Percentiles rank a stretch among this genome's conserved stretches.
These are phyloP conservation scores for Helicolenus hilgendorfi DNA, from an alignment of 2,797 vertebrate species.

Conservation along the genomic window DNA sequence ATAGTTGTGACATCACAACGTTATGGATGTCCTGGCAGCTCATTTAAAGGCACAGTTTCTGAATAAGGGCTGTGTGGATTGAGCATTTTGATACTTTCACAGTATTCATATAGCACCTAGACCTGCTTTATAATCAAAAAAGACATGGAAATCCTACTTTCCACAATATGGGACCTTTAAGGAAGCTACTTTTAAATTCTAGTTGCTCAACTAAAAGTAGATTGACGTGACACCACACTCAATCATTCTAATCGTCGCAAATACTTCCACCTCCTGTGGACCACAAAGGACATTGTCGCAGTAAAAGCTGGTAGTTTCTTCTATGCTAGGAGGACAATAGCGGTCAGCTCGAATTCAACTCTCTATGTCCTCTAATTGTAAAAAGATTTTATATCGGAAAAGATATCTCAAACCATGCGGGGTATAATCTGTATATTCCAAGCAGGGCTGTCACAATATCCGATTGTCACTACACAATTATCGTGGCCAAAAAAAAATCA, in stretches of 20 bases:
- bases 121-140: no score
- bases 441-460: neutral
- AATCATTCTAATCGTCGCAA: neutral
- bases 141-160: no score
- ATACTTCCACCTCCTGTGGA: neutral
- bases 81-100: no score
- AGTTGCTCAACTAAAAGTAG: constrained; percentile 2
- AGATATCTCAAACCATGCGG: neutral
- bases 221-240: neutral
- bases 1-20: no score
- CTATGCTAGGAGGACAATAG: neutral
- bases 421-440: neutral
- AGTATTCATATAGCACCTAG: no score
- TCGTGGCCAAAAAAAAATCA: no score
- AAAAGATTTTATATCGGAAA: neutral
- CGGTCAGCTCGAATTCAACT: neutral
- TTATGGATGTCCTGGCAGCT: no score
- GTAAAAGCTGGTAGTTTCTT: neutral
- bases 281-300: neutral
- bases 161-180: no score
- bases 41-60: no score
- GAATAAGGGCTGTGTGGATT: no score
- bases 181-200: neutral
- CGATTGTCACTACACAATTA: no score
- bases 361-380: neutral